Base-by-base conservation (phyloP, 2,888 invertebrate species). In the Eupithecia tripunctaria region DNA sequence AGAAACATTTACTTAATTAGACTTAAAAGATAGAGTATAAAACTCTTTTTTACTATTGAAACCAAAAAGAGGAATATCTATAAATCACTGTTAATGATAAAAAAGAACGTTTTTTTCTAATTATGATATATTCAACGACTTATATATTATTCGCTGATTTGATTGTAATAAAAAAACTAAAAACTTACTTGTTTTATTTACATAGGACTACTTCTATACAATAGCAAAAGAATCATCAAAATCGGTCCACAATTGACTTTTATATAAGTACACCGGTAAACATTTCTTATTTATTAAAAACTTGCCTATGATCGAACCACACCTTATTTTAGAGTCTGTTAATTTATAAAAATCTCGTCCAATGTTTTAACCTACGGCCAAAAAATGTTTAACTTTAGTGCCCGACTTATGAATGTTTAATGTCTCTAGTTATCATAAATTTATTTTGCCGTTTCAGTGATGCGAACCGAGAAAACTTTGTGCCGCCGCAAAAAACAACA, bases 401-500 rank as follows among this genome's bases (percentile, higher is more conserved):
- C 6, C 43, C 18, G 43, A 15, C 14, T 38, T 38, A 38, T 59
- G 25, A 59, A 59, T 59, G 59, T 59, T 1, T 59, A 12, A 59
- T 59, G 25, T 10, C 59, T 59, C 15, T 43, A 43, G 41, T 56
- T 60, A 47, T n/a, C 47, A 18, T 32, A 60, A 41, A 38, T 14
- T 59, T 63, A 36, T 67, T 56, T 71, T 62, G 38, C n/a, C 43
- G 67, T 41, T 71, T 64, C 64, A 68, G 67, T 60, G 51, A 59
- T 60, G 59, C 72, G 32, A 68, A 41, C 56, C 56, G 68, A 41
- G 15, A 32, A n/a, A 41, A 59, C 59, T 68, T 65, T 72, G 63
- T 68, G 68, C 56, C 59, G 63, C 21, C n/a, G n/a, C n/a, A n/a
- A 70, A 41, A n/a, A 62, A 66, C 43, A 65, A 60, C 70, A 60